Evolutionary conservation across 2,797 vertebrate species (phyloP), one percentile per base, ranked within the genome.

Genomic region (Crotalus adamanteus): DNA sequence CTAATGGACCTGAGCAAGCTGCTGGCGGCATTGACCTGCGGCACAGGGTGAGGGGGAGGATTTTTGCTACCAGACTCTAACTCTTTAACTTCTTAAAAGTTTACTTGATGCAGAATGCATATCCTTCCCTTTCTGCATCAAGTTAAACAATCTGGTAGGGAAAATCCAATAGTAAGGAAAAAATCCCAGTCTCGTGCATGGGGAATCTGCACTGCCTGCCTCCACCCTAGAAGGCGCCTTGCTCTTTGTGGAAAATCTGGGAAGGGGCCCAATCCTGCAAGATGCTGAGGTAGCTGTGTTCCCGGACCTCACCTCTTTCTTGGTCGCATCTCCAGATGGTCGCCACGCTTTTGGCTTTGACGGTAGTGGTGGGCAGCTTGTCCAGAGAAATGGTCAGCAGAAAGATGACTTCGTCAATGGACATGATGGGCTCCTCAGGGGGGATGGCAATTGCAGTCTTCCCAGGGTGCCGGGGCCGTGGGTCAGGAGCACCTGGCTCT

Each of bases 291-390:
- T 99, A 99, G 57, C 98, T 98, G 1, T 98, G 98, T 2, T 99
- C 98, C 97, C 98, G 98, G 86, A 99, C 98, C 96, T 99, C 98
- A 0, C 97, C 98, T 61, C 98, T 98, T 95, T 99, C 99, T 12
- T 98, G 97, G 92, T 99, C 99, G 93, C 97, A 97, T 95, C 98
- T 98, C 98, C 99, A 99, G 89, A 99, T 98, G 0, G 98, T 99
- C 93, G 99, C 99, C 96, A 99, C 98, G 91, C 99, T 98, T 98
- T 99, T 99, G 91, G 99, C 99, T 96, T 99, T 99, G 20, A 98
- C 96, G 14, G 99, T 99, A 96, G 97, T 98, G 91, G 99, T 98
- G 0, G 98, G 98, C 55, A 99, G 98, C 95, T 98, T 98, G 96
- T 99, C 98, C 95, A 99, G 96, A 16, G 98, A 98, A 53, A 99